A percentile compares a stretch with the other conserved stretches of the same genome.
Evolutionary conservation across 1,140 invertebrate genomes (phyloP).

Genomic region (Drosophila quadrilineata): DNA sequence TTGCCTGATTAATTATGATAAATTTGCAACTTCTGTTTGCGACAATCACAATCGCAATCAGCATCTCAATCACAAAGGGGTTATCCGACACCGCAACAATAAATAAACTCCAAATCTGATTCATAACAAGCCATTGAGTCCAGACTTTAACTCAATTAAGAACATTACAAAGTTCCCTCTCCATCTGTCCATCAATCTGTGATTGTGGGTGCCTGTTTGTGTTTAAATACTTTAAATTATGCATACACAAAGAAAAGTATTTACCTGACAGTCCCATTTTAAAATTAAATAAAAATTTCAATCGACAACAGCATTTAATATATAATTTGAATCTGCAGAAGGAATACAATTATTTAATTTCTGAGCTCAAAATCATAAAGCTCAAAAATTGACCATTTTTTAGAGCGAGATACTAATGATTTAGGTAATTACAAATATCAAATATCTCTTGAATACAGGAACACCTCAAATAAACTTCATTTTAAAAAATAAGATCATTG

Average conservation of each 20-base stretch:
- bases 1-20: constrained; percentile 31
- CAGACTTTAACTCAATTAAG: constrained; percentile 36
- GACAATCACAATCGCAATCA: constrained; percentile 22
- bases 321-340: too few relatives aligned
- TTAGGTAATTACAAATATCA: too few relatives aligned
- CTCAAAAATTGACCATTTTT: too few relatives aligned
- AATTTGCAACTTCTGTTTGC: constrained; percentile 32
- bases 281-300: background rate
- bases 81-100: too few relatives aligned
- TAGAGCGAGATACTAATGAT: too few relatives aligned
- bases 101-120: constrained; percentile 19
- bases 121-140: constrained; percentile 33
- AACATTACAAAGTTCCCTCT: constrained; percentile 12
- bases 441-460: too few relatives aligned
- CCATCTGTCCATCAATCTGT: background rate
- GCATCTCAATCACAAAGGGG: constrained; percentile 21
- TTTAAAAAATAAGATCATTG: too few relatives aligned
- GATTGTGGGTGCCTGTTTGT: constrained; percentile 4
- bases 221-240: constrained; percentile 27
- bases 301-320: background rate
- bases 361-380: too few relatives aligned
- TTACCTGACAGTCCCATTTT: constrained; percentile 20
- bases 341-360: too few relatives aligned
- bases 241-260: background rate
- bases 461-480: too few relatives aligned